Base-by-base conservation (phyloP, 1,140 invertebrate species). In the Aphis gossypii region DNA sequence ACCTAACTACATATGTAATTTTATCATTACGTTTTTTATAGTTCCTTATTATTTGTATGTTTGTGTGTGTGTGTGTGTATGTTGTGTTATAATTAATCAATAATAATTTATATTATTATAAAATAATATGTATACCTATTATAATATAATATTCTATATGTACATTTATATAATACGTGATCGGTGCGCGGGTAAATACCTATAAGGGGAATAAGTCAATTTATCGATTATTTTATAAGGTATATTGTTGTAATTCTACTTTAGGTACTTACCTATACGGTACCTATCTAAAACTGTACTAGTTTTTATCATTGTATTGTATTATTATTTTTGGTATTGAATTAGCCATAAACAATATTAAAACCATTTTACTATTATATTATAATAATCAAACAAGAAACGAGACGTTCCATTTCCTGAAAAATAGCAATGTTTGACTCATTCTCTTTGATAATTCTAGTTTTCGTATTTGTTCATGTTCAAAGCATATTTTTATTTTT, bases 21-120 rank as follows among this genome's bases (percentile, higher is more conserved):
- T 83, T 76, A 76, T n/a, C 30, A 76, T 76, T 83, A 83, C 35
- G 76, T 38, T 83, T 38, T n/a, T 83, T 83, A 76, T 76, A 83
- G 76, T 83, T 83, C 76, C 76, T 83, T 41, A 41, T 23, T 38
- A 20, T 38, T 18, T 83, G 76, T 83, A 23, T 83, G 20, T 38
- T 18, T 76, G 25, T 35, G n/a, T 35, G 56, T 35, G n/a, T 35
- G 56, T 35, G 35, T 83, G 35, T 83, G 18, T 38, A 30, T 76
- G 25, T 68, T 35, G 68, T 82, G n/a, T 35, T 82, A 35, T 82
- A 5, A 83, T 83, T 38, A 83, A 83, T 83, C 7, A 7, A 83
- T 6, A 23, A 23, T 38, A 82, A 5, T 83, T 83, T 6, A 35
- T 76, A 76, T 76, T 76, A n/a, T 76, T 76, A 18, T 30, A 68